Evolutionary conservation across 92 coral and sea anemone species (phyloP), one percentile per base, ranked within the genome.

Genomic region (Zoanthus sansibaricus): DNA sequence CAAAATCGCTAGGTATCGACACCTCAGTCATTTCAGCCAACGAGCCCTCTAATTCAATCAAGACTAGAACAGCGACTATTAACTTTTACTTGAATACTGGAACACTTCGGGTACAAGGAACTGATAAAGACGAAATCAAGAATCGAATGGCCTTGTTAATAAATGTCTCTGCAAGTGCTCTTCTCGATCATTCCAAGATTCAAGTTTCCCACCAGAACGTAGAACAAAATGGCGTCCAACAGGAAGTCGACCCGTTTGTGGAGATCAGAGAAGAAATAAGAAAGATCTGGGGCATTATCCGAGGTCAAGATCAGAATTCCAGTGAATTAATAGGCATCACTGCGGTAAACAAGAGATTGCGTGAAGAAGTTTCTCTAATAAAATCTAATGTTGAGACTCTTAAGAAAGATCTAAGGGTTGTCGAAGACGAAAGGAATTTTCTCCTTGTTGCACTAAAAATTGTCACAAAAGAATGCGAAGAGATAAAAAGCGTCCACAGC

Each of bases 301-400:
- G 66, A 58, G 66, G 66, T 58, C 66, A 58, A 58, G 66, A 58
- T 58, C 66, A 58, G 66, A 58, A 58, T 58, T 58, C 66, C 66
- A 58, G 66, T 58, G 66, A 58, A 58, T 58, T 58, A 58, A 58
- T 58, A 58, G n/a, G 55, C 55, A 49, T 49, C 55, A 49, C 55
- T 49, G 55, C 0, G 55, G 55, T 1, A 49, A 49, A 49, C 55
- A 49, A 49, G 55, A 49, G 12, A 49, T 49, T 49, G 55, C 55
- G 55, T 49, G 55, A 49, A 0, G 55, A 49, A 49, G 55, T 49
- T 49, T 49, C 55, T 49, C 55, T 49, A 49, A 6, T 49, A 49
- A 49, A 49, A 49, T 49, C 55, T 49, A 49, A 49, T 49, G 55
- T 49, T 11, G 55, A 49, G 55, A 49, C 55, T 49, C 55, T 49